Percentiles rank a stretch among this genome's conserved stretches.
Conservation (phyloP, 2,888 invertebrate genomes). For the Oligia fasciuncula region DNA sequence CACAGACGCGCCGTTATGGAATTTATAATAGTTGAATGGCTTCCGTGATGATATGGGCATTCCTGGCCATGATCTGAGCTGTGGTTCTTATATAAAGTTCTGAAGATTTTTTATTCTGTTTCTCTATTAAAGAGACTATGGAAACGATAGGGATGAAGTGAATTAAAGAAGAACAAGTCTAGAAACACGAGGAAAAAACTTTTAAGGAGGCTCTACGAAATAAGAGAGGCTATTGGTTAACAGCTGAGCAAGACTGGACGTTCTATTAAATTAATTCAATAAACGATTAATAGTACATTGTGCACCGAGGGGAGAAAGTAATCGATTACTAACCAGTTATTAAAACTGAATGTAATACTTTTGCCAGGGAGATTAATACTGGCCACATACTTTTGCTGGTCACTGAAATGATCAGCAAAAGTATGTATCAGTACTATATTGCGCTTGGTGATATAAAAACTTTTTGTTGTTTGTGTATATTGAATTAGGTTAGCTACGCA, state of each 20-base stretch:
- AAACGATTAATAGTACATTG: neutral
- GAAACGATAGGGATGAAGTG: neutral
- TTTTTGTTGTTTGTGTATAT: neutral
- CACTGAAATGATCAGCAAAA: neutral
- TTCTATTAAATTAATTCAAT: neutral
- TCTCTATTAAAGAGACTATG: neutral
- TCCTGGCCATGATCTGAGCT: constrained; percentile 13
- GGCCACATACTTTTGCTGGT: too few relatives aligned
- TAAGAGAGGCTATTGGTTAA: neutral
- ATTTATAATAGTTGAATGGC: constrained; percentile 43
- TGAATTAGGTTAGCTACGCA: too few relatives aligned
- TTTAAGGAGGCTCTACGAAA: neutral
- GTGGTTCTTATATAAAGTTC: constrained; percentile 2
- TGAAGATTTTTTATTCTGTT: neutral
- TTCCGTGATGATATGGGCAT: constrained; percentile 32
- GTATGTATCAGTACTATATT: neutral
- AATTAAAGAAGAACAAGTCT: neutral
- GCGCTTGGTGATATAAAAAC: neutral
- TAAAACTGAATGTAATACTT: neutral
- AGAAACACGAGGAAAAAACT: neutral
- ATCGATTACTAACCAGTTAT: neutral
- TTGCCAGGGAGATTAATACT: neutral
- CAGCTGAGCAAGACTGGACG: neutral
- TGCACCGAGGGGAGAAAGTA: neutral
- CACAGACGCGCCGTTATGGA: constrained; percentile 48